Evolutionary conservation across 2,888 invertebrate genomes (phyloP).

Genomic region (Orchesella flavescens): DNA sequence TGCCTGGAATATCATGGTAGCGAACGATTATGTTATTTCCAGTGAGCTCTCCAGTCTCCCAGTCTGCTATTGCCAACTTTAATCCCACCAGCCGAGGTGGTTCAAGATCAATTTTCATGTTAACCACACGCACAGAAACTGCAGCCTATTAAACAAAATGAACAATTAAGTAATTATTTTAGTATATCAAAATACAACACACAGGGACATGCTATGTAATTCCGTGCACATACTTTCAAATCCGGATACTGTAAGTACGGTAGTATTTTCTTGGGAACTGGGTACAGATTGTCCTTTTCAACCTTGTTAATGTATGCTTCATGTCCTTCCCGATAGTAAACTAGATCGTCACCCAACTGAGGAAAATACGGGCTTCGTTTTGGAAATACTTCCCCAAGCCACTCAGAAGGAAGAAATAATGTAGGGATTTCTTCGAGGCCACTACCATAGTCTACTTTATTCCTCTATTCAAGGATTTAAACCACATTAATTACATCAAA

Average conservation of each 20-base stretch:
- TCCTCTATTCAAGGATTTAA: conserved; percentile 45
- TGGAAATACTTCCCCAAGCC: conserved; percentile 93
- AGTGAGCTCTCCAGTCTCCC: conserved; percentile 80
- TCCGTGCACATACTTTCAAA: conserved; percentile 39
- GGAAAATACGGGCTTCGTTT: conserved; percentile 97
- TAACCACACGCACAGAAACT: conserved; percentile 79
- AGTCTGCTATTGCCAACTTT: conserved; percentile 84
- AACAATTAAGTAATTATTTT: background rate
- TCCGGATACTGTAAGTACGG: conserved; percentile 72
- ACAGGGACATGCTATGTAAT: background rate
- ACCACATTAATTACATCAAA: no score
- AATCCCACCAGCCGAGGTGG: conserved; percentile 93
- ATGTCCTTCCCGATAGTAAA: conserved; percentile 79
- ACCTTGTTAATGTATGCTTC: conserved; percentile 91
- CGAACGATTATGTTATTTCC: conserved; percentile 83
- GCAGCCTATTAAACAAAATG: conserved; percentile 75
- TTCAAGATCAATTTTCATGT: conserved; percentile 93
- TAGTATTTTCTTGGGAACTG: conserved; percentile 76
- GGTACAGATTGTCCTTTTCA: conserved; percentile 86
- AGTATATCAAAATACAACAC: background rate
- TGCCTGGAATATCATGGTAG: conserved; percentile 98
- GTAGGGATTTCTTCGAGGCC: conserved; percentile 81
- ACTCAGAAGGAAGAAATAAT: conserved; percentile 88
- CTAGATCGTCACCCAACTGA: conserved; percentile 95
- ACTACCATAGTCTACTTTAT: conserved; percentile 62